phyloP scores from a whole-genome alignment of 2,113 vertebrate species.

The Rana temporaria region DNA sequence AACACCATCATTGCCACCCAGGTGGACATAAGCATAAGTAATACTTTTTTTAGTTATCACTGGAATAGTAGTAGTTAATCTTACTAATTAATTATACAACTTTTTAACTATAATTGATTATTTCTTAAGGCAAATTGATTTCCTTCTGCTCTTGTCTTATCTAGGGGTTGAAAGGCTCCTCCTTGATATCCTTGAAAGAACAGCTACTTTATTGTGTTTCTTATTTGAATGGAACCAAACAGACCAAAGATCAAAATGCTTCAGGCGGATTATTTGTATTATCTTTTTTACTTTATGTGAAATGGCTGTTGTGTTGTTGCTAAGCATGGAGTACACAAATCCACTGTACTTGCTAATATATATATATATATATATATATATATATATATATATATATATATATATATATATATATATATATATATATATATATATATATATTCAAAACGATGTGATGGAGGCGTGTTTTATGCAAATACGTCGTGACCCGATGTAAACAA shows the following conservation, averaged over 20 bases:
- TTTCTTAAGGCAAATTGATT: conserved; percentile 53
- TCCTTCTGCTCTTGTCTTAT: conserved; percentile 30
- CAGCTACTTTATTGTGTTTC: neutral
- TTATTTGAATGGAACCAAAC: too few relatives aligned
- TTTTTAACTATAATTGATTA: conserved; percentile 52
- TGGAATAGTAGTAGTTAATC: conserved; percentile 17
- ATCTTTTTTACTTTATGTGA: neutral
- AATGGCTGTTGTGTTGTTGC: neutral
- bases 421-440: too few relatives aligned
- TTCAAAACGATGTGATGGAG: too few relatives aligned
- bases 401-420: too few relatives aligned
- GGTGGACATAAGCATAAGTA: neutral
- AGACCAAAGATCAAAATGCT: neutral
- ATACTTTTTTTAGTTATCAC: neutral
- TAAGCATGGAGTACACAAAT: neutral
- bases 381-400: too few relatives aligned
- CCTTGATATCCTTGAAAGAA: conserved; percentile 22
- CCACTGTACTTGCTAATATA: too few relatives aligned
- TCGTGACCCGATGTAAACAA: too few relatives aligned
- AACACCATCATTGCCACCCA: conserved; percentile 17
- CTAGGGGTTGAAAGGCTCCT: conserved; percentile 6
- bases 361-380: too few relatives aligned
- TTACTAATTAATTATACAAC: conserved; percentile 33
- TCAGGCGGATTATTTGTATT: neutral
- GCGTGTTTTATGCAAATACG: too few relatives aligned